Base-by-base conservation (phyloP, 1,140 invertebrate species). In the Cotesia glomerata region DNA sequence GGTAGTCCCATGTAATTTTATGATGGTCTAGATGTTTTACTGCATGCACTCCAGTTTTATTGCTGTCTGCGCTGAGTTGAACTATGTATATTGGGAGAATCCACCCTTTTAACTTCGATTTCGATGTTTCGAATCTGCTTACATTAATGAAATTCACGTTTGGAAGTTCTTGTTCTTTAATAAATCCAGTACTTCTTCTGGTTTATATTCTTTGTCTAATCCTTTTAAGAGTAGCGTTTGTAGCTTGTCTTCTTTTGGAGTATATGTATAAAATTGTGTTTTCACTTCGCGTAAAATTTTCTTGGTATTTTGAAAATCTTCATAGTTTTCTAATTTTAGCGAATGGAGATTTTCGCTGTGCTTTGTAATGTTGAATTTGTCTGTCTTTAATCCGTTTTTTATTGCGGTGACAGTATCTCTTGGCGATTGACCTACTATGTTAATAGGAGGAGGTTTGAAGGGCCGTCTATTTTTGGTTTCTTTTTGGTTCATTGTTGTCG, bases 141-240 rank as follows among this genome's bases (percentile, higher is more conserved):
- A 73, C 71, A 14, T 54, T 67, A 2, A 59, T 0, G 32, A 78
- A 75, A 5, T 49, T 59, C 5, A 76, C 0, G 0, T 58, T 18
- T 13, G 45, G 36, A 3, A 58, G 39, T 8, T 51, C 4, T 1
- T 56, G 49, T 36, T 73, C 56, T n/a, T n/a, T 5, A 74, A 9
- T 51, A 69, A 54, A 2, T 45, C 7, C 18, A 75, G 11, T 0
- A 75, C 36, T 34, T 71, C 71, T 36, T 74, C 45, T 0, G 62
- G 4, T 8, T 66, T 39, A 13, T 61, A 75, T 5, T 64, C 16
- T 9, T 35, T 64, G 11, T 74, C 69, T 3, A 78, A 34, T 0
- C 74, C 74, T 72, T 78, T 78, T 9, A 78, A 39, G 8, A 78
- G 9, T 2, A 74, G 49, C 0, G 61, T 71, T 59, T 73, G 16